phyloP scores from a whole-genome alignment of 2,113 vertebrate genomes.

The Myiopsitta monachus region DNA sequence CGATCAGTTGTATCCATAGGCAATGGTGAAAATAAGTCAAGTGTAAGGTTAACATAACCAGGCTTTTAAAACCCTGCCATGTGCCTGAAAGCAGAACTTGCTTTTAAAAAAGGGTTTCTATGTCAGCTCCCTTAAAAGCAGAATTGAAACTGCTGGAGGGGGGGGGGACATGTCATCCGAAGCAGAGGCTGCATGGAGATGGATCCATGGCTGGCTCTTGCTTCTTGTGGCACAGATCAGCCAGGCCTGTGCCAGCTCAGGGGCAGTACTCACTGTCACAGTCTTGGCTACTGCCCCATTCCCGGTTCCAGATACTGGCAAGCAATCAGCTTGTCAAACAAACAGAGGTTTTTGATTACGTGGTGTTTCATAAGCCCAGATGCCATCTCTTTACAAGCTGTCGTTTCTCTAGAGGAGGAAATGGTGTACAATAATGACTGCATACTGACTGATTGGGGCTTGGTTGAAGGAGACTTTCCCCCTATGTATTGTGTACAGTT shows the following conservation, averaged over 20 bases:
- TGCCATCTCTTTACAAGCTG: slow-evolving; percentile 44
- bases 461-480: slow-evolving; percentile 44
- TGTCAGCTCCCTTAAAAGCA: background rate
- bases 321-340: background rate
- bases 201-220: rapidly evolving
- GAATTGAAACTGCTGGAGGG: slow-evolving; percentile 3
- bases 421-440: slow-evolving; percentile 41
- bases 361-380: slow-evolving; percentile 21
- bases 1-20: background rate
- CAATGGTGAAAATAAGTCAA: background rate
- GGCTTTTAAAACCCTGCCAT: background rate
- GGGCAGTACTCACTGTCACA: background rate
- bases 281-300: background rate
- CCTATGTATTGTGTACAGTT: slow-evolving; percentile 76
- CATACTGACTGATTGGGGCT: background rate
- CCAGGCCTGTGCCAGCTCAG: background rate
- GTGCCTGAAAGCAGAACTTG: slow-evolving; percentile 43
- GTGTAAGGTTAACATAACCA: background rate
- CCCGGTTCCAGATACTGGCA: background rate
- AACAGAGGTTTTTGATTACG: background rate
- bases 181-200: background rate
- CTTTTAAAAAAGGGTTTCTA: background rate
- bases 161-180: background rate
- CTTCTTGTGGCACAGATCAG: background rate
- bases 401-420: slow-evolving; percentile 53